Percentiles rank a stretch among this genome's conserved stretches.
These are phyloP conservation scores for Hymenopus coronatus DNA, from an alignment of 2,888 invertebrate species.

Conservation along the genomic window DNA sequence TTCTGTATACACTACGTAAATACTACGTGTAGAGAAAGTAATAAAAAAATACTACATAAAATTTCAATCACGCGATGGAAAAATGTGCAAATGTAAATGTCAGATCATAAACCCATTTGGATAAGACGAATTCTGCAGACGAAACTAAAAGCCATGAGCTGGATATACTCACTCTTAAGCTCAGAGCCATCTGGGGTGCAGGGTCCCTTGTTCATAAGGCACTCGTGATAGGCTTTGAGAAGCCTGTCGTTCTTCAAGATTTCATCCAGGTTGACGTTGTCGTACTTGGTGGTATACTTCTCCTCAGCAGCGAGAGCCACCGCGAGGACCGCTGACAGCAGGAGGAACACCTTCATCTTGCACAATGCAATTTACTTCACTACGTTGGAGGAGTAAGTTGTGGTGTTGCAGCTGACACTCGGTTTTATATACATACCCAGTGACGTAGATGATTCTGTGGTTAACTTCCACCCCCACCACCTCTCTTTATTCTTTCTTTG, in stretches of 20 bases:
- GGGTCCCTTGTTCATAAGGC: slow-evolving; percentile 60
- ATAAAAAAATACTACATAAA: too few species aligned
- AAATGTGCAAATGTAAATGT: too few species aligned
- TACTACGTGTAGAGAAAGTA: too few species aligned
- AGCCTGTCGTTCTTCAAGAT: slow-evolving; percentile 66
- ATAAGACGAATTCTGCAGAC: too few species aligned
- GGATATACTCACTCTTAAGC: slow-evolving; percentile 3
- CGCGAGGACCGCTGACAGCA: background rate
- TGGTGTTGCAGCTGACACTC: background rate
- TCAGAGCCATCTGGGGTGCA: slow-evolving; percentile 54
- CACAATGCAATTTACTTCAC: background rate
- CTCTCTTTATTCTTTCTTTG: background rate
- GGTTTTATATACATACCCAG: background rate
- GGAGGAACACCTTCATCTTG: slow-evolving; percentile 26
- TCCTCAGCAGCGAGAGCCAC: slow-evolving; percentile 2
- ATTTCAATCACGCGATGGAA: too few species aligned
- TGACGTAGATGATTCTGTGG: background rate
- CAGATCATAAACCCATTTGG: too few species aligned
- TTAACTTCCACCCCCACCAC: too few species aligned
- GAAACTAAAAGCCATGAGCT: too few species aligned
- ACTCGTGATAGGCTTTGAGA: slow-evolving; percentile 67
- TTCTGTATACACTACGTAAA: too few species aligned
- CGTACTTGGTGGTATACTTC: slow-evolving; percentile 57
- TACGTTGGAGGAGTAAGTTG: background rate
- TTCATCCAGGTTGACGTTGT: slow-evolving; percentile 66